Conservation (phyloP, 2,113 vertebrate genomes). For the Peucedramus taeniatus region DNA sequence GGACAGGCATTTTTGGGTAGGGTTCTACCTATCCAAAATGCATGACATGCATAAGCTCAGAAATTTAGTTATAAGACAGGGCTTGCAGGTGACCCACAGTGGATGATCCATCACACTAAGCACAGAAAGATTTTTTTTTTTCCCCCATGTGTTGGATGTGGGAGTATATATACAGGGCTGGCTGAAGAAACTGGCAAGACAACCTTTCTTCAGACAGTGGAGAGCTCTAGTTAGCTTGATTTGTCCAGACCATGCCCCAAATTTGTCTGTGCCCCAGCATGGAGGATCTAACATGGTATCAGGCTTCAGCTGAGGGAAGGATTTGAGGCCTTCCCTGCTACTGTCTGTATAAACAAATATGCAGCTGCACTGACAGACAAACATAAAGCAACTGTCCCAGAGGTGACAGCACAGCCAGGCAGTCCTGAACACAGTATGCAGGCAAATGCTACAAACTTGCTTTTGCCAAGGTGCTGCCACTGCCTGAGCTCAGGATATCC, state of each 20-base stretch:
- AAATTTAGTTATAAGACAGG: background rate
- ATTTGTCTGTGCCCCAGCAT: background rate
- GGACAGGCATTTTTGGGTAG: background rate
- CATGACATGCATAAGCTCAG: background rate
- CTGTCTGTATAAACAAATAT: background rate
- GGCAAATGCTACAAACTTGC: background rate
- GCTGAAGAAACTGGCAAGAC: background rate
- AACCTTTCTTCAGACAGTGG: background rate
- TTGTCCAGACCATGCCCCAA: background rate
- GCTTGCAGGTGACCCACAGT: background rate
- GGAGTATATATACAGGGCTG: background rate
- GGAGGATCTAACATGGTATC: background rate
- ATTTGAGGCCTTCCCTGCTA: background rate
- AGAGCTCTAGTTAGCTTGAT: background rate
- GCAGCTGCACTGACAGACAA: background rate
- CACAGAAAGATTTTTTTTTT: background rate
- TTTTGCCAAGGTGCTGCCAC: background rate
- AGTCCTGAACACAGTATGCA: background rate
- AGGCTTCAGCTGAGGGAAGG: background rate
- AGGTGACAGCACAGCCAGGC: background rate
- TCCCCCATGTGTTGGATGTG: background rate
- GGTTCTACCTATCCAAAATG: background rate
- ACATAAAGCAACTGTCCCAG: background rate
- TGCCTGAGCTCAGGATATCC: background rate
- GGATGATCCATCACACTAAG: background rate